Evolutionary conservation across 2,113 vertebrate genomes (phyloP).

Genomic region (Aix galericulata): DNA sequence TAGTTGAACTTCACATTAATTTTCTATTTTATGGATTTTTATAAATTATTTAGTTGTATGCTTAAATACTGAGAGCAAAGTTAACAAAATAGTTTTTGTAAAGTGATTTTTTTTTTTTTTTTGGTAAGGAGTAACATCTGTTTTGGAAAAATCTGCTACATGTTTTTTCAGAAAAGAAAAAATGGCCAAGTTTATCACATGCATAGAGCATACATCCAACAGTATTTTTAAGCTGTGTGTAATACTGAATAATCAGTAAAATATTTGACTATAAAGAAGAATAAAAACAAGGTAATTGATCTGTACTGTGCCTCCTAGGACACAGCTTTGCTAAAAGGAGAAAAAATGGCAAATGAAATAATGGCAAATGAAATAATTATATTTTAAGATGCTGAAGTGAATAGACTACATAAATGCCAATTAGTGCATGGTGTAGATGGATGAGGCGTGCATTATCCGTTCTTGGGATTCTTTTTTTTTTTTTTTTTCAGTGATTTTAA

Average conservation of each 20-base stretch:
- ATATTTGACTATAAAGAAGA: not conserved
- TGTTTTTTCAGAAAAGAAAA: not conserved
- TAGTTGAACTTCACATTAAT: slow-evolving; percentile 69
- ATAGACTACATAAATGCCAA: not conserved
- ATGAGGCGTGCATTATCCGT: not conserved
- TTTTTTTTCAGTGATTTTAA: not conserved
- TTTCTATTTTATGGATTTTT: slow-evolving; percentile 67
- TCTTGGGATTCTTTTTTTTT: not conserved
- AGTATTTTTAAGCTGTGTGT: not conserved
- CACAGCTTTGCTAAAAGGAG: not conserved
- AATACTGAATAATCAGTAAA: not conserved
- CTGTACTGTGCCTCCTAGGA: not conserved
- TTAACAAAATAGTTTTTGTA: not conserved
- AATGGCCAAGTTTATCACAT: fast-evolving
- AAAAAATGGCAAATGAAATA: not conserved
- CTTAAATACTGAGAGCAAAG: not conserved
- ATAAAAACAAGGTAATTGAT: not conserved
- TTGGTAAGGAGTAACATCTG: not conserved
- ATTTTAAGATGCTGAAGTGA: not conserved
- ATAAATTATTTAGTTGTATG: slow-evolving; percentile 51
- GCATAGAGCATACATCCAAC: not conserved
- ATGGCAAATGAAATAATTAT: not conserved
- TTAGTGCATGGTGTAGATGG: not conserved
- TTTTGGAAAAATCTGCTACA: not conserved
- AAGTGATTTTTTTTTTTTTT: not conserved